phyloP scores from a whole-genome alignment of 2,113 vertebrate genomes.

The Carassius gibelio region DNA sequence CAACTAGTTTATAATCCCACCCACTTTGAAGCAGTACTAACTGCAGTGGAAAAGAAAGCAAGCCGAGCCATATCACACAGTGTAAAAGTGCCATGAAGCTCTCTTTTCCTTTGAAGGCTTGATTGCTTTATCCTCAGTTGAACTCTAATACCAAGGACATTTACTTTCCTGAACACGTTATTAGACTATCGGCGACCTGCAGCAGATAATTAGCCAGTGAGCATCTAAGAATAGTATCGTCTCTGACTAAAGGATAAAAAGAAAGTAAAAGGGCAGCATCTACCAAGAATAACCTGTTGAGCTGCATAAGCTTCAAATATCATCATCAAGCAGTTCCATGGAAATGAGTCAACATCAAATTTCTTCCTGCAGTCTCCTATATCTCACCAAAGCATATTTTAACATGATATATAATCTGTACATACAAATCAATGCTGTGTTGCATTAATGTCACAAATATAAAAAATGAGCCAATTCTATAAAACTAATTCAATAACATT shows the following conservation, averaged over 20 bases:
- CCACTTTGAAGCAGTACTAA: too few species aligned
- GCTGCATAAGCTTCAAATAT: neutral
- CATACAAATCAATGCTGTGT: neutral
- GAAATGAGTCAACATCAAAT: neutral
- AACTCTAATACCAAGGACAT: neutral
- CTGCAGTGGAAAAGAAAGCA: too few species aligned
- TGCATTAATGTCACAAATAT: neutral
- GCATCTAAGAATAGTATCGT: conserved; percentile 7
- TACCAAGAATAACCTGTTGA: neutral
- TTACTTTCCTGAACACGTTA: too few species aligned
- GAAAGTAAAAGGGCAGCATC: neutral
- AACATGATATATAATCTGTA: neutral
- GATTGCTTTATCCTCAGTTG: neutral
- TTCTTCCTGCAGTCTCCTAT: neutral
- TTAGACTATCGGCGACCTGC: neutral
- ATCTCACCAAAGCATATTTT: neutral
- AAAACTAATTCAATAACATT: neutral
- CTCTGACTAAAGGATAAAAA: neutral
- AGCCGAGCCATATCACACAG: too few species aligned
- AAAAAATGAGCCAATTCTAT: neutral
- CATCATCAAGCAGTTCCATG: neutral
- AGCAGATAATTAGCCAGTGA: neutral
- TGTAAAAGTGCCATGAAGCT: neutral
- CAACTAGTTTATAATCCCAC: too few species aligned
- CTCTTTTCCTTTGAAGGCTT: neutral